These are phyloP conservation scores for Laterallus jamaicensis DNA, from an alignment of 2,113 vertebrate genomes.

Conservation along the genomic window DNA sequence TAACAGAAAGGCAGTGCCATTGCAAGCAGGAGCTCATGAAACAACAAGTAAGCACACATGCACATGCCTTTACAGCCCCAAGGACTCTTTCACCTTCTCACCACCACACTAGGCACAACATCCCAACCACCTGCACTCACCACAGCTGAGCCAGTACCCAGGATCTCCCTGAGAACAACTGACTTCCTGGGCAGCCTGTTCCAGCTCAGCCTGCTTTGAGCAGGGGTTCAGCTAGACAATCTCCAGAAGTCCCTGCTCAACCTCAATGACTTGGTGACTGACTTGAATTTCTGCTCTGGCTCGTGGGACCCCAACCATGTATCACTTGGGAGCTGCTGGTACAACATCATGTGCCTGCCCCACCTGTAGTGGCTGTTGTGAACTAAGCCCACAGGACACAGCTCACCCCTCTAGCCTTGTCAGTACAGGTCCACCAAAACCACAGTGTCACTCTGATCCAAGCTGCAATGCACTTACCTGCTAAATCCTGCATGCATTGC, in stretches of 20 bases:
- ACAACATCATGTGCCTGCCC: fast-evolving
- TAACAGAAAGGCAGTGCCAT: not conserved
- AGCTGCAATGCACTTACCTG: not conserved
- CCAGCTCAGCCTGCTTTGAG: not conserved
- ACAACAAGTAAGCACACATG: not conserved
- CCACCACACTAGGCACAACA: not conserved
- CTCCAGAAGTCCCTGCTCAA: not conserved
- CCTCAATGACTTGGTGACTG: not conserved
- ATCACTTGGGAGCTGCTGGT: not conserved
- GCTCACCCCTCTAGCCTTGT: not conserved
- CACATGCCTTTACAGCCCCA: not conserved
- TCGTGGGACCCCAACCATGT: fast-evolving
- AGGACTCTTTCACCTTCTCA: not conserved
- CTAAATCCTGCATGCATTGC: not conserved
- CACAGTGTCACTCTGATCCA: too few relatives aligned
- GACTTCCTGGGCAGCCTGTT: not conserved
- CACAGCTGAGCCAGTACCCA: not conserved
- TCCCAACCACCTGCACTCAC: not conserved
- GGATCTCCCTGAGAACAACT: not conserved
- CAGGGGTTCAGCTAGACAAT: not conserved
- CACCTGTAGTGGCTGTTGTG: not conserved
- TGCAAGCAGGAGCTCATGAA: not conserved
- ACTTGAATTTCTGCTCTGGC: not conserved
- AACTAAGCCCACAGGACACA: not conserved
- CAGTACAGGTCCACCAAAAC: not conserved